Conservation (phyloP, 1,140 invertebrate genomes). For the Diabrotica virgifera region DNA sequence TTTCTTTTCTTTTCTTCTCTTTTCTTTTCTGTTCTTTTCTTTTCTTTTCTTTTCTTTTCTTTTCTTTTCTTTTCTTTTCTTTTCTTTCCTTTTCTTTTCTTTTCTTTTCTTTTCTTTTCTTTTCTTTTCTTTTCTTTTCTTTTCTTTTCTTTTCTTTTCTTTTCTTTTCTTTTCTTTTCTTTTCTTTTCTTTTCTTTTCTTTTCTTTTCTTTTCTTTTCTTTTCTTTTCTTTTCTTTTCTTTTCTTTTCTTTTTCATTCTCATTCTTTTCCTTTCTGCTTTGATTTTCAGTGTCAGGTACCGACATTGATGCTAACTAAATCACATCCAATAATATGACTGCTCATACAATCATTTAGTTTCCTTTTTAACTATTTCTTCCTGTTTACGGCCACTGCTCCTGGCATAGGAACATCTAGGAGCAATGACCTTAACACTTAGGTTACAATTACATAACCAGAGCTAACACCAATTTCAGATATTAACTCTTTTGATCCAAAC, state of each 20-base stretch:
- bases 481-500: too few relatives aligned
- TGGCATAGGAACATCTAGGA: too few relatives aligned
- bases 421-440: too few relatives aligned
- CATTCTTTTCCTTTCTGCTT: background rate
- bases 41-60: background rate
- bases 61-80: background rate
- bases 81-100: background rate
- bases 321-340: too few relatives aligned
- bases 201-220: background rate
- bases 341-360: too few relatives aligned
- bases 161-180: background rate
- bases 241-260: background rate
- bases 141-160: background rate
- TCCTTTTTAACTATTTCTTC: too few relatives aligned
- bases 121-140: background rate
- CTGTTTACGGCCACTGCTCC: too few relatives aligned
- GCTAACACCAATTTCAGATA: too few relatives aligned
- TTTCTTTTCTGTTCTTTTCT: background rate
- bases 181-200: background rate
- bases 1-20: background rate
- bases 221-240: background rate
- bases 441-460: too few relatives aligned
- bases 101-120: background rate
- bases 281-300: background rate
- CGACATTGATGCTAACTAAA: too few relatives aligned